Percentiles rank a stretch among this genome's conserved stretches.
Conservation (phyloP, 2,113 vertebrate species). For the Sinosuthora webbiana region DNA sequence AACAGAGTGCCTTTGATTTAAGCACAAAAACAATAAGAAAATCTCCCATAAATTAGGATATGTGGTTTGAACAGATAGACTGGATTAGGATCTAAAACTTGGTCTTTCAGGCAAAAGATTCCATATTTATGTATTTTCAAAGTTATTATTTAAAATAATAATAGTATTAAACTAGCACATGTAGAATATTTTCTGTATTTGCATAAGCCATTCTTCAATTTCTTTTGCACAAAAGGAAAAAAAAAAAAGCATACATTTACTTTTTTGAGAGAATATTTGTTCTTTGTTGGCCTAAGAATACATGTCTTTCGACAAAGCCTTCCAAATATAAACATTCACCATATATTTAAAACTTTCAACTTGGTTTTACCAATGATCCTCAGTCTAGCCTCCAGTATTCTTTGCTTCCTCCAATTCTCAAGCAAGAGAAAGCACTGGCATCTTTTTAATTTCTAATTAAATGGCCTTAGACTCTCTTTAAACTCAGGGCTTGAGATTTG, state of each 20-base stretch:
- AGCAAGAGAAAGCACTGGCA: neutral
- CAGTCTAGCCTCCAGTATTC: neutral
- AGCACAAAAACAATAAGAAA: neutral
- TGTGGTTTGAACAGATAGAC: neutral
- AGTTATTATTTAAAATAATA: neutral
- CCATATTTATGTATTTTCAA: neutral
- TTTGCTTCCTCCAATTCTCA: neutral
- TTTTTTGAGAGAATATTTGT: neutral
- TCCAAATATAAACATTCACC: neutral
- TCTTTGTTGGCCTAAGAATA: neutral
- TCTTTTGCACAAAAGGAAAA: neutral
- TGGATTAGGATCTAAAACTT: neutral
- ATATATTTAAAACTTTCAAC: neutral
- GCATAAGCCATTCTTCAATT: neutral
- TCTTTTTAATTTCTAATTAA: neutral
- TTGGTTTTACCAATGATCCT: neutral
- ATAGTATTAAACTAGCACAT: neutral
- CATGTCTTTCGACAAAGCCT: neutral
- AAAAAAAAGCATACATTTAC: neutral
- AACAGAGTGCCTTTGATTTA: neutral
- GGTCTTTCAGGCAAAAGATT: neutral
- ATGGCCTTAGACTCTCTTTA: neutral
- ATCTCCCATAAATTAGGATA: neutral
- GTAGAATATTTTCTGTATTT: neutral
- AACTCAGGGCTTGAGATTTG: neutral